These are phyloP conservation scores for Phragmatobia fuliginosa DNA, from an alignment of 2,888 invertebrate species.

Conservation along the genomic window DNA sequence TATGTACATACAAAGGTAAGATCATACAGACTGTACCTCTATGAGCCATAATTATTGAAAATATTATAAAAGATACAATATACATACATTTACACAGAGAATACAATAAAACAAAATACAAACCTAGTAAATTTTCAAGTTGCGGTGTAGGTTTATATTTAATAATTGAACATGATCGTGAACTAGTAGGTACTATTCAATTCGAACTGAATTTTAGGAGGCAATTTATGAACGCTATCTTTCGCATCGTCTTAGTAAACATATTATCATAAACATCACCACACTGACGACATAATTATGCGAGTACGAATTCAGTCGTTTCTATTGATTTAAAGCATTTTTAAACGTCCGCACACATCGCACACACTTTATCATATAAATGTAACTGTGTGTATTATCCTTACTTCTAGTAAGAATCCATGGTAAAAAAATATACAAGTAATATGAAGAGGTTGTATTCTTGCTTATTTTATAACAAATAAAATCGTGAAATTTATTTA, in stretches of 20 bases:
- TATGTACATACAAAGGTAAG: background rate
- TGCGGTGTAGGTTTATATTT: background rate
- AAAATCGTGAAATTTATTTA: constrained; percentile 29
- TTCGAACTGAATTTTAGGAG: background rate
- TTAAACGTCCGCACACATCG: too few species aligned
- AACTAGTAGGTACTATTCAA: background rate
- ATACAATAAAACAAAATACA: too few species aligned
- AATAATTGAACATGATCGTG: background rate
- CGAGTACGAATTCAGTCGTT: too few species aligned
- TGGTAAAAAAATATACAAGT: background rate
- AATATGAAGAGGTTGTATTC: background rate
- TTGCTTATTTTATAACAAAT: constrained; percentile 8
- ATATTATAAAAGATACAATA: too few species aligned
- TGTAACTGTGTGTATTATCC: background rate
- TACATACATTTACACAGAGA: too few species aligned
- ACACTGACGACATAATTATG: too few species aligned
- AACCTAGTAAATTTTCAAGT: too few species aligned
- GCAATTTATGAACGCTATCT: too few species aligned
- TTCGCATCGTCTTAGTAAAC: background rate
- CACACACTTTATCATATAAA: too few species aligned
- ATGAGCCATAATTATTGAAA: too few species aligned
- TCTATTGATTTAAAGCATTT: too few species aligned
- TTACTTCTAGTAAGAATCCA: background rate
- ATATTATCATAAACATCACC: too few species aligned
- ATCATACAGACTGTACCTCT: background rate